phyloP scores from a whole-genome alignment of 2,888 invertebrate species.

The Pegoplata infirma region DNA sequence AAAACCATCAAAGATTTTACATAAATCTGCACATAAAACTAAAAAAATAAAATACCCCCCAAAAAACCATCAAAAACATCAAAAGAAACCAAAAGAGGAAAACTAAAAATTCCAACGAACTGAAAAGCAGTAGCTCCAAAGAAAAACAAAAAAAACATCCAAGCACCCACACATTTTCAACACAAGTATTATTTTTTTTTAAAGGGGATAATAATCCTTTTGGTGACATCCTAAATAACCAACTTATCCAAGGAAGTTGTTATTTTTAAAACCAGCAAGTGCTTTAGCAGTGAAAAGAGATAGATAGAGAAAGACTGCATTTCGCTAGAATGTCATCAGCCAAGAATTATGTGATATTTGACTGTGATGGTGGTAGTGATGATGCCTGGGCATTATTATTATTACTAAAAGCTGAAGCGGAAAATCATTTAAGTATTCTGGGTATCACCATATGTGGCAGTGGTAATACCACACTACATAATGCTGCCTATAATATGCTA shows the following conservation, averaged over 20 bases:
- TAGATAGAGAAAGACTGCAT: not conserved
- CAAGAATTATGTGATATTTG: slow-evolving; percentile 79
- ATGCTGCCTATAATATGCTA: slow-evolving; percentile 85
- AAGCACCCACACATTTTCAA: not conserved
- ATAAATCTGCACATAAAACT: too few species aligned
- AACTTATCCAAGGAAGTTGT: not conserved
- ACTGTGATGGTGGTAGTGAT: slow-evolving; percentile 83
- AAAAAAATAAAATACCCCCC: not conserved
- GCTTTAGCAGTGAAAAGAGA: too few species aligned
- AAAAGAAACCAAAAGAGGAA: not conserved
- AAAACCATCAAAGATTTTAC: too few species aligned
- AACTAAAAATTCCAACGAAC: not conserved
- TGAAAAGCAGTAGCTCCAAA: not conserved
- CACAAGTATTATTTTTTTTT: not conserved
- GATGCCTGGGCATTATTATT: slow-evolving; percentile 83
- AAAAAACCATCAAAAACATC: not conserved
- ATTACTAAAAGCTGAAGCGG: slow-evolving; percentile 79
- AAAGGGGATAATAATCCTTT: not conserved
- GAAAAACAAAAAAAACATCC: too few species aligned
- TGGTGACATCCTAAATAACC: not conserved
- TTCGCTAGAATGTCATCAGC: slow-evolving; percentile 36
- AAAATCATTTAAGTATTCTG: slow-evolving; percentile 77
- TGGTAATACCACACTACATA: slow-evolving; percentile 85
- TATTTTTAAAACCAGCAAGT: not conserved
- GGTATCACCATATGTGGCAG: slow-evolving; percentile 85